Evolutionary conservation across 2,113 vertebrate genomes (phyloP).

Genomic region (Macquaria ambigua): DNA sequence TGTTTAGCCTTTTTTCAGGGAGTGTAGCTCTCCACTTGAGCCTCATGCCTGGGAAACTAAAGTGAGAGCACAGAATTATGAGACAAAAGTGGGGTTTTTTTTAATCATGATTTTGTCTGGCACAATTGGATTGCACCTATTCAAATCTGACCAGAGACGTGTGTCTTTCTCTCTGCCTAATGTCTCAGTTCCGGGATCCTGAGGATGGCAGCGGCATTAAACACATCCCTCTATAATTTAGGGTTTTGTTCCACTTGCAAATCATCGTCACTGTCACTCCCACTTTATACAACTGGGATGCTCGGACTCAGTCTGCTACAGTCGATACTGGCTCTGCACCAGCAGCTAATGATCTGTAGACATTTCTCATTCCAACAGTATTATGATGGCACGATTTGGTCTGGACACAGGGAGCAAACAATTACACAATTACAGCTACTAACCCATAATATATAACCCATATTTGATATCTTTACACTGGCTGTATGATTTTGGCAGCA

Average conservation of each 20-base stretch:
- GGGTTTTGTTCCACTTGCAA: constrained; percentile 74
- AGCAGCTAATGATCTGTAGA: neutral
- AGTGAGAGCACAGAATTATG: neutral
- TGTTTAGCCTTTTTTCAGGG: constrained; percentile 68
- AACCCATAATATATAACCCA: neutral
- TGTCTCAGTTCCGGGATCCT: constrained; percentile 35
- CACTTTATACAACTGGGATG: constrained; percentile 53
- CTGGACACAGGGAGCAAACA: constrained; percentile 7
- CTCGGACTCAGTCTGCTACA: constrained; percentile 13
- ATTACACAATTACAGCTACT: neutral
- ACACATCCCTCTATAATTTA: constrained; percentile 65
- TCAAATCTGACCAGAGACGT: neutral
- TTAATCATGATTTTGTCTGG: constrained; percentile 6
- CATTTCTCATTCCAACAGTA: constrained; percentile 21
- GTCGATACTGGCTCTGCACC: neutral
- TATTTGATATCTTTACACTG: neutral
- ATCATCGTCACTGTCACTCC: constrained; percentile 60
- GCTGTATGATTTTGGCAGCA: neutral
- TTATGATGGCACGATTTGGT: constrained; percentile 3
- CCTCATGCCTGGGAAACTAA: constrained; percentile 17
- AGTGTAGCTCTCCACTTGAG: constrained; percentile 31
- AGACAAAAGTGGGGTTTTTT: neutral
- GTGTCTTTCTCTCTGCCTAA: constrained; percentile 26
- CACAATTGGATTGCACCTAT: neutral
- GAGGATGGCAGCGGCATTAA: constrained; percentile 40